Evolutionary conservation across 2,797 vertebrate species (phyloP).

Genomic region (Gobio occitaniae): DNA sequence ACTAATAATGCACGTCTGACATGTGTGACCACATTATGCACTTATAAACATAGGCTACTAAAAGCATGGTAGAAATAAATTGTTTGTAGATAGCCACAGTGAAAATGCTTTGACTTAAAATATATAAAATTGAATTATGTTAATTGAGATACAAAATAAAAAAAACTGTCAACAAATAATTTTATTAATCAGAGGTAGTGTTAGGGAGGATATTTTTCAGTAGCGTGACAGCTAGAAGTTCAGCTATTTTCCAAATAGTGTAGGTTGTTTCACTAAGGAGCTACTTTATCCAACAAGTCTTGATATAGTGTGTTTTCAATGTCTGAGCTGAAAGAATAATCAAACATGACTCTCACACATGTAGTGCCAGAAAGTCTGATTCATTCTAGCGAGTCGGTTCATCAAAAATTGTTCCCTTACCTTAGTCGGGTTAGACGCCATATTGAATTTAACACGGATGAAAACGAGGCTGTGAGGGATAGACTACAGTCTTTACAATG

Average conservation of each 20-base stretch:
- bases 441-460: too few relatives aligned
- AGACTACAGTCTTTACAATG: too few relatives aligned
- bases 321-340: background rate
- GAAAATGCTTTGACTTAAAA: background rate
- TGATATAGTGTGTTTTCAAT: background rate
- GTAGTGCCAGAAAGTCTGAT: background rate
- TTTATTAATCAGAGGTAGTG: background rate
- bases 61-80: background rate
- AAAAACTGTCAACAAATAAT: background rate
- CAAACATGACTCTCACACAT: background rate
- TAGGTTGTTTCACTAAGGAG: background rate
- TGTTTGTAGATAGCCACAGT: conserved; percentile 3
- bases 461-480: too few relatives aligned
- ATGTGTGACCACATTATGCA: background rate
- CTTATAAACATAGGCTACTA: conserved; percentile 18
- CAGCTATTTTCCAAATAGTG: background rate
- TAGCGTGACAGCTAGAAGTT: background rate
- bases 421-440: too few relatives aligned
- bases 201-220: background rate
- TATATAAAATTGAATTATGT: background rate
- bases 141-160: background rate
- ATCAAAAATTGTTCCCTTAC: background rate
- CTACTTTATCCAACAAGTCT: background rate
- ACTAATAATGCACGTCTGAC: too few relatives aligned
- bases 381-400: background rate